Evolutionary conservation across 2,113 vertebrate genomes (phyloP).

Genomic region (Turdus rufiventris): DNA sequence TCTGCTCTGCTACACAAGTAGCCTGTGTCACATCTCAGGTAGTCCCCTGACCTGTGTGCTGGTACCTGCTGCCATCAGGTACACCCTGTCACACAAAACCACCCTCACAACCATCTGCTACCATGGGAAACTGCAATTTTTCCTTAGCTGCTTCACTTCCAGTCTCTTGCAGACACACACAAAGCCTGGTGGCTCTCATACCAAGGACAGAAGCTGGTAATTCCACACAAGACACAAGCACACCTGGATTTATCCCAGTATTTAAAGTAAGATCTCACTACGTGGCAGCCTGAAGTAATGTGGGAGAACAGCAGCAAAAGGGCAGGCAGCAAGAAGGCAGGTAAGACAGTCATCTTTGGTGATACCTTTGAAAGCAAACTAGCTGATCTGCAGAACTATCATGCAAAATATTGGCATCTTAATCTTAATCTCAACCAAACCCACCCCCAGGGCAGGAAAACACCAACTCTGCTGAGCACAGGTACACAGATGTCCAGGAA

Average conservation of each 20-base stretch:
- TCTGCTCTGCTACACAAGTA: background rate
- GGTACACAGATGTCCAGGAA: background rate
- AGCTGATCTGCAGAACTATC: background rate
- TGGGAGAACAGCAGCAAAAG: background rate
- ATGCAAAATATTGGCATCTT: background rate
- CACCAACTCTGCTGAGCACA: background rate
- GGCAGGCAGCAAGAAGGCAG: background rate
- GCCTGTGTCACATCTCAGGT: background rate
- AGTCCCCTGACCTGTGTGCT: background rate
- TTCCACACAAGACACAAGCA: background rate
- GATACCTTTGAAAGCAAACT: background rate
- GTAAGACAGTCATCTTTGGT: background rate
- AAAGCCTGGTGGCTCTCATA: background rate
- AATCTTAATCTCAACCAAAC: background rate
- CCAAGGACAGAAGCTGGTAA: background rate
- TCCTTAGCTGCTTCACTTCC: background rate
- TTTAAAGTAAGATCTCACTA: background rate
- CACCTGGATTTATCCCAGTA: too few relatives aligned
- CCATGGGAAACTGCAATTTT: background rate
- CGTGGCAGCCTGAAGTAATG: rapidly evolving
- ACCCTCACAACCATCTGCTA: background rate
- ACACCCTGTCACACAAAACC: background rate
- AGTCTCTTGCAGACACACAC: background rate
- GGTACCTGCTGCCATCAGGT: background rate
- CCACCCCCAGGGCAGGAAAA: background rate